A percentile compares a stretch with the other conserved stretches of the same genome.
These are phyloP conservation scores for Leptopilina myrica DNA, from an alignment of 2,888 invertebrate genomes.

Conservation along the genomic window DNA sequence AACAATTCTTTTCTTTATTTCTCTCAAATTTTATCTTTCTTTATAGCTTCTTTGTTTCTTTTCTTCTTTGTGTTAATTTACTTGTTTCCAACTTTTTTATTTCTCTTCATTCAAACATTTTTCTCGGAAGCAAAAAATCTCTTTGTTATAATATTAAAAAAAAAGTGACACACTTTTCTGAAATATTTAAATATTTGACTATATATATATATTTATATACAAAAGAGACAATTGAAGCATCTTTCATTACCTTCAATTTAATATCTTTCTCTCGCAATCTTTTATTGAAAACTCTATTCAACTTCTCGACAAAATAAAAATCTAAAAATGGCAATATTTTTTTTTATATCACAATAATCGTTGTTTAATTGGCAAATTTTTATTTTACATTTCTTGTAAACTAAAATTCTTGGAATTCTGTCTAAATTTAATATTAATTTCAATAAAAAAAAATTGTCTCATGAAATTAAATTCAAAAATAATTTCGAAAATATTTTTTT, in stretches of 20 bases:
- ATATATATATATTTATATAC: not conserved
- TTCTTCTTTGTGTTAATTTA: too few species aligned
- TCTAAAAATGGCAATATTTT: not conserved
- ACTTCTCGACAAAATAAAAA: not conserved
- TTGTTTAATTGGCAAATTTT: not conserved
- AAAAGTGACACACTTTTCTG: conserved; percentile 19
- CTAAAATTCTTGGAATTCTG: too few species aligned
- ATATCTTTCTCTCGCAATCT: not conserved
- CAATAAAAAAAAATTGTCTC: too few species aligned
- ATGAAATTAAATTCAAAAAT: too few species aligned
- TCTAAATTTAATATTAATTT: too few species aligned
- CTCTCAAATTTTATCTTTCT: too few species aligned
- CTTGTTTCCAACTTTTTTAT: too few species aligned
- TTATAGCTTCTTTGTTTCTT: too few species aligned
- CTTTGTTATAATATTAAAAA: not conserved
- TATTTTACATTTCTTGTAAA: not conserved
- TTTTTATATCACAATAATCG: too few species aligned
- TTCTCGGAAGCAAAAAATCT: not conserved
- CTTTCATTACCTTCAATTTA: conserved; percentile 2
- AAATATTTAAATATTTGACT: conserved; percentile 16
- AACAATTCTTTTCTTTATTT: too few species aligned
- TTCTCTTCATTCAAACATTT: too few species aligned
- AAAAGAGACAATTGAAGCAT: conserved; percentile 1
- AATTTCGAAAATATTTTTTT: too few species aligned
- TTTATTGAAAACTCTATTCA: not conserved